Conservation (phyloP, 2,113 vertebrate species). For the Corythaixoides concolor region DNA sequence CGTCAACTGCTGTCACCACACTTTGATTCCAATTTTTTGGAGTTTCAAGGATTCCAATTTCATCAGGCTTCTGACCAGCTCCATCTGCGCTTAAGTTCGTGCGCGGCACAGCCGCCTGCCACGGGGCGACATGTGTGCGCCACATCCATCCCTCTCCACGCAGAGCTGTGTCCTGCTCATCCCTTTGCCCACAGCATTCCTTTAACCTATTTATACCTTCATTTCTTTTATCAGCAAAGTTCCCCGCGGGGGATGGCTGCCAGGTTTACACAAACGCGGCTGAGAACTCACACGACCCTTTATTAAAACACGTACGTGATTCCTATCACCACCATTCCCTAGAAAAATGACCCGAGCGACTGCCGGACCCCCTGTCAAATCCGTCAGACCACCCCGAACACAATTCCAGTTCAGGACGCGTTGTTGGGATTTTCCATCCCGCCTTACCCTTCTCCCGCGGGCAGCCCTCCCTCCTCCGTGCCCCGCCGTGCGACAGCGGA, state of each 20-base stretch:
- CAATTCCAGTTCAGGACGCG: fast-evolving
- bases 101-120: background rate
- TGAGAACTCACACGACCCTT: fast-evolving
- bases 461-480: background rate
- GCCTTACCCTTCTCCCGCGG: fast-evolving
- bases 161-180: fast-evolving
- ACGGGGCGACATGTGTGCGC: background rate
- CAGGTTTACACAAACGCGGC: fast-evolving
- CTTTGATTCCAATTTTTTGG: too few species aligned
- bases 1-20: background rate
- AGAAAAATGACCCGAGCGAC: fast-evolving
- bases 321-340: fast-evolving
- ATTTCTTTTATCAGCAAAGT: fast-evolving
- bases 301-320: fast-evolving
- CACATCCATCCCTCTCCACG: fast-evolving
- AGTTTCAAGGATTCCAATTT: background rate
- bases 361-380: background rate
- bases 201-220: fast-evolving
- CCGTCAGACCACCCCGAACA: fast-evolving
- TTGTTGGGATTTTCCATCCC: fast-evolving
- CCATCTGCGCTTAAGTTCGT: background rate
- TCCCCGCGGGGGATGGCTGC: fast-evolving
- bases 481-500: background rate
- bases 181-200: fast-evolving
- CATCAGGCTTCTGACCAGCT: background rate